phyloP scores from a whole-genome alignment of 2,888 invertebrate species.

The Nomada fucata region DNA sequence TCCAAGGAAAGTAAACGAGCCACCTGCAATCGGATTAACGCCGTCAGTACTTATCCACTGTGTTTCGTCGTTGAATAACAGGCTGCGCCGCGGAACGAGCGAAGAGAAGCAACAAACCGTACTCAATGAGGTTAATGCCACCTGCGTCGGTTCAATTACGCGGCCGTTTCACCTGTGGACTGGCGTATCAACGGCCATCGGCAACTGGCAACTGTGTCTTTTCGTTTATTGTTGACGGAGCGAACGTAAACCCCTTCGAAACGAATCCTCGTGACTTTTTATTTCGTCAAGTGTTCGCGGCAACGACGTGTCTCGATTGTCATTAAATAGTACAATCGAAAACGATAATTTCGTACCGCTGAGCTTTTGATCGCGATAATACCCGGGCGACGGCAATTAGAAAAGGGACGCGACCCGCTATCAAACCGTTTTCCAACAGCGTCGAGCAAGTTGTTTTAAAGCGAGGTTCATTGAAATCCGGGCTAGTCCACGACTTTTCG shows the following conservation, averaged over 20 bases:
- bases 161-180: conserved; percentile 56
- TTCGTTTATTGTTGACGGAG: conserved; percentile 8
- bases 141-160: conserved; percentile 57
- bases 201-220: conserved; percentile 22
- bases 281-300: too few relatives aligned
- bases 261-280: too few relatives aligned
- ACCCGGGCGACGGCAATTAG: conserved; percentile 54
- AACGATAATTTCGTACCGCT: too few relatives aligned
- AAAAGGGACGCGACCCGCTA: conserved; percentile 46
- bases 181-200: neutral
- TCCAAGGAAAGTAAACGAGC: conserved; percentile 1
- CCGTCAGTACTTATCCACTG: conserved; percentile 41
- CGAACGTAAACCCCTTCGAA: too few relatives aligned
- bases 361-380: too few relatives aligned
- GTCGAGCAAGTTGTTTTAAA: conserved; percentile 67
- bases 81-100: conserved; percentile 6
- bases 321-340: too few relatives aligned
- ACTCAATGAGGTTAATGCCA: conserved; percentile 36
- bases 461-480: conserved; percentile 67
- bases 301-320: too few relatives aligned
- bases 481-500: conserved; percentile 59
- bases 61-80: conserved; percentile 31
- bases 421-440: conserved; percentile 23
- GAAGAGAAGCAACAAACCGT: conserved; percentile 25
- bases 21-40: conserved; percentile 53